Base-by-base conservation (phyloP, 1,140 invertebrate species). In the Panagrolaimus sp. region DNA sequence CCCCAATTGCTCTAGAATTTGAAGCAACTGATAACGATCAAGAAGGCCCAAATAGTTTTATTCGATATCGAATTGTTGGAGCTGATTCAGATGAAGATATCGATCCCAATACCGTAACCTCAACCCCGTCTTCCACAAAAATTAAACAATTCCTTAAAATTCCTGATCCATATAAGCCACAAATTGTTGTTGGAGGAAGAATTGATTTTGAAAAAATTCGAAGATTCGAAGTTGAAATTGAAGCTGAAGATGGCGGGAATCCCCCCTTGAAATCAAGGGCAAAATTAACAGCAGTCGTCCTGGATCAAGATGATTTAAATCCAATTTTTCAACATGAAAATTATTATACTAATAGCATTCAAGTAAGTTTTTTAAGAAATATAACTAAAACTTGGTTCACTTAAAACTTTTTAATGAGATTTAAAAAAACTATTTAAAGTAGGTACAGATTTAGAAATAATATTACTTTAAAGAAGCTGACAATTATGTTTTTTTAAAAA, bases 31-130 rank as follows among this genome's bases (percentile, higher is more conserved):
- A 96, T 85, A 86, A 89, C 71, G 93, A 96, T 79, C 94, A 95
- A 78, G 90, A 91, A 80, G 92, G 92, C 0, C 92, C 93, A 1
- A 97, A 98, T 84, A 94, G 93, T 1, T 89, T 92, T 0, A 90
- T 96, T 64, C 92, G 91, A 2, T 98, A 96, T 84, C 48, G 67
- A 15, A 78, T 78, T 62, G 65, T 74, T 10, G 52, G 52, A 10
- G 1, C 52, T 58, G 52, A 58, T 58, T 38, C 32, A 4, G 32
- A 38, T 38, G 32, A 38, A 38, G 32, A 38, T 38, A 75, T n/a
- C n/a, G 65, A 63, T 68, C 68, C 76, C 14, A 47, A 70, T 52
- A 38, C 32, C 32, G 7, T 38, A 4, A 38, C 32, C 7, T 38
- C 32, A 38, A 38, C 32, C 2, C 32, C 7, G 7, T 7, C 32